Base-by-base conservation (phyloP, 2,888 invertebrate species). In the Abrostola tripartita region DNA sequence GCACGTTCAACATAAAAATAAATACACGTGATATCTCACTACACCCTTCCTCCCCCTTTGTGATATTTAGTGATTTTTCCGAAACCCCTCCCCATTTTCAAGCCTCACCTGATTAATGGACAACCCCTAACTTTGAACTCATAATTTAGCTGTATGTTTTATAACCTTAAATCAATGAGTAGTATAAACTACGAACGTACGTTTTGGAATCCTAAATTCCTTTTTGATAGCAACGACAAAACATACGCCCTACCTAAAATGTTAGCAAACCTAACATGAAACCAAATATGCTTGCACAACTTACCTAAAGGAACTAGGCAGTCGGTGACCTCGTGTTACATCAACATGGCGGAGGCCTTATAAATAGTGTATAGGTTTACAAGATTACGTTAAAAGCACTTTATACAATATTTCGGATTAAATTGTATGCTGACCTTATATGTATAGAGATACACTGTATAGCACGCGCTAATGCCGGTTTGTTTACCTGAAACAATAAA, bases 401-500 rank as follows among this genome's bases (percentile, higher is more conserved):
- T 41, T 38, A 37, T 47, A 53, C 55, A 64, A 62, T 62, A 68
- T 74, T 59, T 67, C 35, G 65, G 41, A 40, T 7, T 50, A 37
- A 36, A 44, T 64, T 74, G 63, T 78, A 73, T 74, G 83, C 82
- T 66, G 71, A 75, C 80, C 82, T 82, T 74, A 67, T n/a, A n/a
- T n/a, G n/a, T n/a, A n/a, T 63, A 66, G 56, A 65, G 58, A 65
- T 24, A 24, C 24, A 24, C 56, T 37, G 56, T 68, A 70, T 71
- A 71, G 52, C 65, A 71, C 71, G 68, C 59, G 44, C 66, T 65
- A 63, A 47, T 52, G 61, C 71, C 65, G 68, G 64, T 72, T 82
- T 88, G 85, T 88, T 90, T 92, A 92, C 92, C 91, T 92, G 91
- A 65, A 90, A 90, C 79, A 85, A 78, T 80, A 84, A 69, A 83